These are phyloP conservation scores for Sebastes wilsoni DNA, from an alignment of 2,797 vertebrate species.

Conservation along the genomic window DNA sequence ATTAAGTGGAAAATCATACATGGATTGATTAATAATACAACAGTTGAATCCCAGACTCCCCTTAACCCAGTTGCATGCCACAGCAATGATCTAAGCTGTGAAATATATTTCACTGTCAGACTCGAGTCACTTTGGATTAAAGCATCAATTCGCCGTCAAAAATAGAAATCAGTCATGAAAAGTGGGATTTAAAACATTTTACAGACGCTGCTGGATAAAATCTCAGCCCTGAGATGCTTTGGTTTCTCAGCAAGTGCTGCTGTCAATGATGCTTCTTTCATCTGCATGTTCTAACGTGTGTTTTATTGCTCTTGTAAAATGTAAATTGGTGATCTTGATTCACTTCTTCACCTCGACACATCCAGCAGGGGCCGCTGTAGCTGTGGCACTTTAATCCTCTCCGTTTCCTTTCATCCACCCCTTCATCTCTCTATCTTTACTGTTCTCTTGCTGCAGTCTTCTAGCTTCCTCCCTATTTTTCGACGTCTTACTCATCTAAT, in stretches of 20 bases:
- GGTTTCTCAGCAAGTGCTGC: too few species aligned
- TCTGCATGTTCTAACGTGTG: not conserved
- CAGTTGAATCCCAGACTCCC: not conserved
- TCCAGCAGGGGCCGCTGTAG: constrained; percentile 49
- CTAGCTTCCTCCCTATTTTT: not conserved
- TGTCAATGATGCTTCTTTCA: not conserved
- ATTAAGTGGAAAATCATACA: not conserved
- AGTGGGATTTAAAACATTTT: not conserved
- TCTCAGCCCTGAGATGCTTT: not conserved
- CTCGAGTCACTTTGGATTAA: not conserved
- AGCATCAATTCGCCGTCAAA: not conserved
- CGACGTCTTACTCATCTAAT: constrained; percentile 39
- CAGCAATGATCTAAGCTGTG: not conserved
- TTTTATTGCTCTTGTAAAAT: not conserved
- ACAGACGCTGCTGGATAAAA: not conserved
- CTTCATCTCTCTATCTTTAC: not conserved
- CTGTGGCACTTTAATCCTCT: not conserved
- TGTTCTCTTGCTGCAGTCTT: not conserved
- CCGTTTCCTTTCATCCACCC: constrained; percentile 10
- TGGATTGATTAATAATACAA: not conserved
- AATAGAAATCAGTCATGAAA: not conserved
- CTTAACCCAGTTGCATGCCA: not conserved
- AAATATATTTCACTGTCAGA: not conserved
- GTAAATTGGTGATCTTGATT: too few species aligned
- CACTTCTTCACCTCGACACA: not conserved